phyloP scores from a whole-genome alignment of 2,797 vertebrate genomes.

The Loriculus beryllinus region DNA sequence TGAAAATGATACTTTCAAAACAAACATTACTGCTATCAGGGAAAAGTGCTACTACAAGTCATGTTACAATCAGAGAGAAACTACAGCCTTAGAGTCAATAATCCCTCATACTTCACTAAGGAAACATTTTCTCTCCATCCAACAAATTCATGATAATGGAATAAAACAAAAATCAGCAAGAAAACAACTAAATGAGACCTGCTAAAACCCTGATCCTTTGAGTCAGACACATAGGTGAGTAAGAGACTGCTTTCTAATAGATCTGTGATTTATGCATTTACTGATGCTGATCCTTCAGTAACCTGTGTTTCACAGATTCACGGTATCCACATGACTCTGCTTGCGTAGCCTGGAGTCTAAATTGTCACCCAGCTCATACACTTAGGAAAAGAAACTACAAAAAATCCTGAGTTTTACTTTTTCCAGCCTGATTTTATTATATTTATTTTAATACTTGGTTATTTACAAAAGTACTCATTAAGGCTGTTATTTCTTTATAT shows the following conservation, averaged over 20 bases:
- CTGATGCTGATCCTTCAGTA: background rate
- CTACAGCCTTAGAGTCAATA: background rate
- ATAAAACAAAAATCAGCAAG: background rate
- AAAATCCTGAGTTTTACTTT: background rate
- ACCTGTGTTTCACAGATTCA: background rate
- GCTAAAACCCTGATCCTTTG: background rate
- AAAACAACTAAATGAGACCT: rapidly evolving
- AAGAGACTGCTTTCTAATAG: background rate
- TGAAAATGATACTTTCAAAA: background rate
- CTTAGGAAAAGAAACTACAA: background rate
- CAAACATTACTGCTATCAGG: background rate
- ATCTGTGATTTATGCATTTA: background rate
- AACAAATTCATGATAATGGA: background rate
- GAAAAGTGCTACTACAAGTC: background rate
- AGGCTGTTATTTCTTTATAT: background rate
- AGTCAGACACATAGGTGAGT: background rate
- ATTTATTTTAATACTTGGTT: background rate
- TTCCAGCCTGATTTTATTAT: background rate
- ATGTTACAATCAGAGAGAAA: background rate
- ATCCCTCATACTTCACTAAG: background rate
- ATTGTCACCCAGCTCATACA: background rate
- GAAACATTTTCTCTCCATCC: background rate
- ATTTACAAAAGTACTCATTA: background rate
- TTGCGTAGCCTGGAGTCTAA: background rate
- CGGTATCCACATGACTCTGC: background rate